phyloP scores from a whole-genome alignment of 2,888 invertebrate species.

The Hypomecis atomaria region DNA sequence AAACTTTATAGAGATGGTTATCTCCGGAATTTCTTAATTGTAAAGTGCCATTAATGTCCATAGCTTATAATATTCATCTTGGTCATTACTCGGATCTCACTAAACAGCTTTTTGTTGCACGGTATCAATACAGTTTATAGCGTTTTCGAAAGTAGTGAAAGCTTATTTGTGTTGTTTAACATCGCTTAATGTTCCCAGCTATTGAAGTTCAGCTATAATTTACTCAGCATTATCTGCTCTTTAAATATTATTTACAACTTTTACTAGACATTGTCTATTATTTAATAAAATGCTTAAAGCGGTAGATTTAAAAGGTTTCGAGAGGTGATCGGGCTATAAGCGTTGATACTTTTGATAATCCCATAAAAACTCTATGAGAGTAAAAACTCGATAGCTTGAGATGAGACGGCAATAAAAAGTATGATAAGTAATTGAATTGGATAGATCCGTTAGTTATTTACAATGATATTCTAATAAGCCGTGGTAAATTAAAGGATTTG shows the following conservation, averaged over 20 bases:
- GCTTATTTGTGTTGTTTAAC: slow-evolving; percentile 55
- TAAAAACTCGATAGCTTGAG: slow-evolving; percentile 27
- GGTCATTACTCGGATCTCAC: slow-evolving; percentile 38
- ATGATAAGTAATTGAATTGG: slow-evolving; percentile 33
- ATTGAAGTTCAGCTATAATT: slow-evolving; percentile 59
- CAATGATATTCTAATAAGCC: slow-evolving; percentile 33
- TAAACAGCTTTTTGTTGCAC: slow-evolving; percentile 53
- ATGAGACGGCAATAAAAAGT: slow-evolving; percentile 29
- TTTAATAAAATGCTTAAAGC: slow-evolving; percentile 15
- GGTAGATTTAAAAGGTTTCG: slow-evolving; percentile 24
- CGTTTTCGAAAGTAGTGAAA: slow-evolving; percentile 63
- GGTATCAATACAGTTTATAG: slow-evolving; percentile 51
- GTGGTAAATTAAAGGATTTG: slow-evolving; percentile 24
- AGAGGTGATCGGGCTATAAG: slow-evolving; percentile 25
- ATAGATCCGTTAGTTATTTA: slow-evolving; percentile 29
- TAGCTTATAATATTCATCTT: too few species aligned
- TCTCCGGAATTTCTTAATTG: too few species aligned
- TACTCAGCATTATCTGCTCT: slow-evolving; percentile 50
- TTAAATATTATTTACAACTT: slow-evolving; percentile 33
- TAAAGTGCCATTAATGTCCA: too few species aligned
- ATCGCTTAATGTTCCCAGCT: slow-evolving; percentile 42
- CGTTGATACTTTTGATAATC: slow-evolving; percentile 35
- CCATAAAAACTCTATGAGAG: slow-evolving; percentile 27
- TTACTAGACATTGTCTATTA: slow-evolving; percentile 17
- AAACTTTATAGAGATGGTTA: too few species aligned